These are phyloP conservation scores for Acropternis orthonyx DNA, from an alignment of 2,797 vertebrate genomes.

Conservation along the genomic window DNA sequence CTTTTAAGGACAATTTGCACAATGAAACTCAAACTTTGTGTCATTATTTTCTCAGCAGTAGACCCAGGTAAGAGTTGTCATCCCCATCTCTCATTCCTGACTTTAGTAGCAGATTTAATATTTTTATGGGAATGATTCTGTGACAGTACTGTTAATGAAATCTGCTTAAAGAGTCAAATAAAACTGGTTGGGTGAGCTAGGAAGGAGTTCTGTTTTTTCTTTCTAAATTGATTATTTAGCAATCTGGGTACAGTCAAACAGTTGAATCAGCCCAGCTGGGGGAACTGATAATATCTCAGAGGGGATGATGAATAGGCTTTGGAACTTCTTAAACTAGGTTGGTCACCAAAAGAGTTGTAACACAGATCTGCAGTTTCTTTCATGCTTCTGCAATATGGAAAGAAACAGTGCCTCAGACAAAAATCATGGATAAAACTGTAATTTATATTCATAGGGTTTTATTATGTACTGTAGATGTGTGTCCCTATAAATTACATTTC, in stretches of 20 bases:
- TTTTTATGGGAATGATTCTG: not conserved
- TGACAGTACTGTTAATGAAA: not conserved
- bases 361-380: not conserved
- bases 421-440: not conserved
- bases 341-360: not conserved
- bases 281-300: not conserved
- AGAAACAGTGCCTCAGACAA: not conserved
- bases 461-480: not conserved
- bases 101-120: not conserved
- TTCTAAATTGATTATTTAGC: not conserved
- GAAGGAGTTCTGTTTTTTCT: not conserved
- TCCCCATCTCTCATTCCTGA: not conserved
- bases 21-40: not conserved
- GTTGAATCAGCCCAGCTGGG: not conserved
- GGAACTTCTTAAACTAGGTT: not conserved
- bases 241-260: not conserved
- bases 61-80: not conserved
- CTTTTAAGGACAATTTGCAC: not conserved
- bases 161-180: not conserved
- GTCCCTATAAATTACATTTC: slow-evolving; percentile 39
- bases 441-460: slow-evolving; percentile 48
- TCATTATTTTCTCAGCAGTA: not conserved
- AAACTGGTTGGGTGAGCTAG: not conserved
- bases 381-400: not conserved
- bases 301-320: not conserved